These are phyloP conservation scores for Tetramorium alpestre DNA, from an alignment of 1,140 invertebrate genomes.

Conservation along the genomic window DNA sequence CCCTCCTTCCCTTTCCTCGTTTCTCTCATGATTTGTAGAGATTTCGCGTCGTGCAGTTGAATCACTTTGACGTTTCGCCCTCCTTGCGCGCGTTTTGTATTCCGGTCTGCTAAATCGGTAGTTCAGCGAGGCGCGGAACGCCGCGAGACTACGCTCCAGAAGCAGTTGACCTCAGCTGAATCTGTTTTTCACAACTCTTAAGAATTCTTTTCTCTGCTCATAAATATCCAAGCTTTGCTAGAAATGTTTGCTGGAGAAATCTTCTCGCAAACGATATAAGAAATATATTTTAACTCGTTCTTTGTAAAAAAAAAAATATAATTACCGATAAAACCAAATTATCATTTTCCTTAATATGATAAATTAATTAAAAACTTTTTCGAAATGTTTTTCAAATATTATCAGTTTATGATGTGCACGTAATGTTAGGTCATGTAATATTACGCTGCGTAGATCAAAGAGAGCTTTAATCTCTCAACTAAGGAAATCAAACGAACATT, in stretches of 20 bases:
- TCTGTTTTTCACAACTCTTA: background rate
- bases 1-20: background rate
- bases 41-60: constrained; percentile 28
- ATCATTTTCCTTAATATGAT: background rate
- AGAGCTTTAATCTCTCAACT: background rate
- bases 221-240: background rate
- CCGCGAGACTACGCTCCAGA: background rate
- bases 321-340: background rate
- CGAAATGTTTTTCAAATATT: background rate
- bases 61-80: constrained; percentile 33
- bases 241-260: background rate
- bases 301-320: background rate
- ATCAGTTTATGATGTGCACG: background rate
- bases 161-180: constrained; percentile 14
- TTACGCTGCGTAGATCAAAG: background rate
- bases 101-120: constrained; percentile 34
- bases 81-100: constrained; percentile 27
- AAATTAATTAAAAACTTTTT: background rate
- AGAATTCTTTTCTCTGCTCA: constrained; percentile 1
- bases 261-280: background rate
- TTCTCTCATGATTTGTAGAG: constrained; percentile 16
- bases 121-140: background rate
- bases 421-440: background rate
- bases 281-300: background rate
- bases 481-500: background rate